These are phyloP conservation scores for Rhadinocentrus ornatus DNA, from an alignment of 2,797 vertebrate species.

Conservation along the genomic window DNA sequence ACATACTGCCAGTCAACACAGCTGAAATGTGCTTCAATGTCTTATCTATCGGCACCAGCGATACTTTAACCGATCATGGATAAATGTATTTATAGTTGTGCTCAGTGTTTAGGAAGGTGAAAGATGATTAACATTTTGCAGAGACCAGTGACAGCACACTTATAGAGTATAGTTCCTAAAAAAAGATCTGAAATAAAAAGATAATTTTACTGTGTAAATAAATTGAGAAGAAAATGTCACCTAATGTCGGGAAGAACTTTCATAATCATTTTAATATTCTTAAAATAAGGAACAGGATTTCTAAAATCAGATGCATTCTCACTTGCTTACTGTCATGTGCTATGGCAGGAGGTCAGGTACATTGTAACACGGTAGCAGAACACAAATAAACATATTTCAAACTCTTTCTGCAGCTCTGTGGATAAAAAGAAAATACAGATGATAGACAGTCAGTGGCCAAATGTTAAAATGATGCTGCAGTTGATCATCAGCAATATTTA, in stretches of 20 bases:
- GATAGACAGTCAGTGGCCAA: not conserved
- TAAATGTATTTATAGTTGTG: conserved; percentile 25
- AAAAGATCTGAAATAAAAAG: not conserved
- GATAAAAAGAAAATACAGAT: not conserved
- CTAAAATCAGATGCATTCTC: not conserved
- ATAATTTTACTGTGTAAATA: not conserved
- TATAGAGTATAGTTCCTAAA: not conserved
- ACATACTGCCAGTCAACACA: not conserved
- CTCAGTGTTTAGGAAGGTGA: not conserved
- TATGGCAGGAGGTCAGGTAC: not conserved
- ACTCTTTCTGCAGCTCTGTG: not conserved
- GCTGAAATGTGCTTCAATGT: not conserved
- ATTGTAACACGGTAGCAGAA: not conserved
- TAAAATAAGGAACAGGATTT: not conserved
- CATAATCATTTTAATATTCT: not conserved
- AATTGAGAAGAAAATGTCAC: not conserved
- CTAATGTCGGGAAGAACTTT: not conserved
- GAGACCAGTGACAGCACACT: not conserved
- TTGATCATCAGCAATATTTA: no score
- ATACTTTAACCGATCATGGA: conserved; percentile 4
- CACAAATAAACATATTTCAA: not conserved
- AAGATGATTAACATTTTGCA: not conserved
- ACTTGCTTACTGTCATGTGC: not conserved
- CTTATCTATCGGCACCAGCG: conserved; percentile 21
- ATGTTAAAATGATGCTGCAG: not conserved